A percentile compares a stretch with the other conserved stretches of the same genome.
Evolutionary conservation across 2,797 vertebrate species (phyloP).

Genomic region (Schizothorax lantsangensis): DNA sequence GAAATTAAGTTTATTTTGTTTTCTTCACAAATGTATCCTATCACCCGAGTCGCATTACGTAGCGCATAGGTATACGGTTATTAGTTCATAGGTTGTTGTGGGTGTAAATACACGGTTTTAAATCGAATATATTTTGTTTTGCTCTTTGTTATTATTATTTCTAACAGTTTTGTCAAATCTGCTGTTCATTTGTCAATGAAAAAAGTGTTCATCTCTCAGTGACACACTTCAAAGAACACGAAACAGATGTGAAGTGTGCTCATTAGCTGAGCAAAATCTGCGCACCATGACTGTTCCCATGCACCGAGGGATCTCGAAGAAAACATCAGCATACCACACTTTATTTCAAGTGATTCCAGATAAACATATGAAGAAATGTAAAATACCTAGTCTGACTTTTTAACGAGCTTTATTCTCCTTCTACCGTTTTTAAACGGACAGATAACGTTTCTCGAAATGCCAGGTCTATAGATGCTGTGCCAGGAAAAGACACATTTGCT

Average conservation of each 20-base stretch:
- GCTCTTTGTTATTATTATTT: background rate
- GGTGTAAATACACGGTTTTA: background rate
- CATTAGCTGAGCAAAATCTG: constrained; percentile 56
- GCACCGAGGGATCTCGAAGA: constrained; percentile 13
- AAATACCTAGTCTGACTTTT: background rate
- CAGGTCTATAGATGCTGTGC: background rate
- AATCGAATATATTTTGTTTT: background rate
- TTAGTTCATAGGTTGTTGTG: background rate
- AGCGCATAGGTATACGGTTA: too few species aligned
- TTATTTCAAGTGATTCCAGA: constrained; percentile 11
- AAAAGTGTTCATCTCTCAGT: constrained; percentile 1
- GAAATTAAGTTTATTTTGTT: background rate
- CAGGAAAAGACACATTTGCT: background rate
- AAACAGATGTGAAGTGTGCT: constrained; percentile 59
- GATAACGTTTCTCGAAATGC: background rate
- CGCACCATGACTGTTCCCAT: constrained; percentile 16
- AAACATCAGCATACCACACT: background rate
- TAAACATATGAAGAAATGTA: background rate
- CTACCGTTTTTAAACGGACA: background rate
- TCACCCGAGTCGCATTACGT: background rate
- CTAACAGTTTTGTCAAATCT: background rate
- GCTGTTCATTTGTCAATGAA: constrained; percentile 11
- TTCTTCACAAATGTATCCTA: background rate
- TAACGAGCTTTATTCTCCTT: too few species aligned
- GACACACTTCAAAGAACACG: constrained; percentile 57